phyloP scores from a whole-genome alignment of 2,797 vertebrate species.

The Ctenopoma kingsleyae region DNA sequence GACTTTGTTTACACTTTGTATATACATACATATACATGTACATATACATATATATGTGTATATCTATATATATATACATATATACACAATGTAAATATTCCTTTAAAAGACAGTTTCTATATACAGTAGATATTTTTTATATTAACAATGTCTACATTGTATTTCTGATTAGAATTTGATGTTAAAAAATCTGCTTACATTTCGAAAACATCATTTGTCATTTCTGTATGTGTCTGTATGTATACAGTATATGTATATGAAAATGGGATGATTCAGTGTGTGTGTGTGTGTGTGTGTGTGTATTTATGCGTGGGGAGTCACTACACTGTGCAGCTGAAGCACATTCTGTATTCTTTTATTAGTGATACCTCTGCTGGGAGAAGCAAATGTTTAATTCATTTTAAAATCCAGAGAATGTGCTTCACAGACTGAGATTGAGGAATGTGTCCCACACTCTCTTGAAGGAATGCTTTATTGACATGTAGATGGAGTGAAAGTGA shows the following conservation, averaged over 20 bases:
- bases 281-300: constrained; percentile 14
- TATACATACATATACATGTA: too few species aligned
- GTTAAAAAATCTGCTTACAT: too few species aligned
- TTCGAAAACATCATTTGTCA: too few species aligned
- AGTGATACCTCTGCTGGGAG: constrained; percentile 27
- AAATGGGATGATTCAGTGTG: constrained; percentile 31
- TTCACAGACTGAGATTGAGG: constrained; percentile 49
- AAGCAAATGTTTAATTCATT: constrained; percentile 55
- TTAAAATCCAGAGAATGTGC: constrained; percentile 52
- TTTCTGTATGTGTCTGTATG: too few species aligned
- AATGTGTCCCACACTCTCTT: constrained; percentile 61
- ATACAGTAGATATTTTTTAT: too few species aligned
- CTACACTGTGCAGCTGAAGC: constrained; percentile 11
- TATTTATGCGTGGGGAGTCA: constrained; percentile 18
- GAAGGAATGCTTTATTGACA: constrained; percentile 63
- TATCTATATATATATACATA: too few species aligned
- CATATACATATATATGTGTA: too few species aligned
- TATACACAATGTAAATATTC: too few species aligned
- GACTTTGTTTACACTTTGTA: constrained; percentile 7
- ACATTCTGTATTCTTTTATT: constrained; percentile 42
- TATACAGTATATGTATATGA: background rate
- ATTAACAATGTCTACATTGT: too few species aligned
- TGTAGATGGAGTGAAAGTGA: constrained; percentile 47
- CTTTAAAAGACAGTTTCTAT: too few species aligned
- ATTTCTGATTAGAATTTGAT: too few species aligned